Evolutionary conservation across 2,888 invertebrate genomes (phyloP).

Genomic region (Xanthia togata): DNA sequence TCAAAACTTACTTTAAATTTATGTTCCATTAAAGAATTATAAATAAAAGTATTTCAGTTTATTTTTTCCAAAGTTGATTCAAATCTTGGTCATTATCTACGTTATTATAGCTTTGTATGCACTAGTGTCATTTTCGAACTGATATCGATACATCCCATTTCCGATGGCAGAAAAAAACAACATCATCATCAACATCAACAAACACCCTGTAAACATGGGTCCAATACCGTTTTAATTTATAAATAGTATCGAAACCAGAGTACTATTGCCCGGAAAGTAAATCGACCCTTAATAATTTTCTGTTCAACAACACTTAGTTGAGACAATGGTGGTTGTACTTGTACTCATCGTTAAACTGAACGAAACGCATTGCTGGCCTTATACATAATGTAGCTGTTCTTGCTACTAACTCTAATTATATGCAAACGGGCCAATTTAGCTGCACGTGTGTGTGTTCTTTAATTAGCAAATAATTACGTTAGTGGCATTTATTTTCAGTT

Average conservation of each 20-base stretch:
- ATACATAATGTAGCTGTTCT: constrained; percentile 54
- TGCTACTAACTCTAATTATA: constrained; percentile 44
- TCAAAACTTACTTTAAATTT: too few relatives aligned
- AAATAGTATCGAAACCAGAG: constrained; percentile 18
- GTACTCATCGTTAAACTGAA: constrained; percentile 34
- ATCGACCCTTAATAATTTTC: constrained; percentile 16
- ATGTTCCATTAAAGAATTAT: neutral
- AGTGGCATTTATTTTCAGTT: constrained; percentile 35
- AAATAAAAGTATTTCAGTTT: neutral
- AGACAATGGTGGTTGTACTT: constrained; percentile 32
- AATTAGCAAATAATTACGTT: constrained; percentile 57
- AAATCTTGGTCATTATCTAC: neutral
- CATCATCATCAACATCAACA: neutral
- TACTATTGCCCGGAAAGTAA: constrained; percentile 17
- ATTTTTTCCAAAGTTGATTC: neutral
- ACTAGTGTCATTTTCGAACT: neutral
- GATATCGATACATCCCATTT: neutral
- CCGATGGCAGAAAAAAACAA: neutral
- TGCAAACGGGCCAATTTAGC: constrained; percentile 59
- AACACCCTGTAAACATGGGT: neutral
- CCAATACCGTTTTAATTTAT: constrained; percentile 10
- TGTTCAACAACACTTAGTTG: constrained; percentile 5
- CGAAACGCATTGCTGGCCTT: constrained; percentile 31
- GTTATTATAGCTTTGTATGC: neutral
- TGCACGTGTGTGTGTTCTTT: constrained; percentile 42